Conservation (phyloP, 2,888 invertebrate species). For the Coelinius sp. region DNA sequence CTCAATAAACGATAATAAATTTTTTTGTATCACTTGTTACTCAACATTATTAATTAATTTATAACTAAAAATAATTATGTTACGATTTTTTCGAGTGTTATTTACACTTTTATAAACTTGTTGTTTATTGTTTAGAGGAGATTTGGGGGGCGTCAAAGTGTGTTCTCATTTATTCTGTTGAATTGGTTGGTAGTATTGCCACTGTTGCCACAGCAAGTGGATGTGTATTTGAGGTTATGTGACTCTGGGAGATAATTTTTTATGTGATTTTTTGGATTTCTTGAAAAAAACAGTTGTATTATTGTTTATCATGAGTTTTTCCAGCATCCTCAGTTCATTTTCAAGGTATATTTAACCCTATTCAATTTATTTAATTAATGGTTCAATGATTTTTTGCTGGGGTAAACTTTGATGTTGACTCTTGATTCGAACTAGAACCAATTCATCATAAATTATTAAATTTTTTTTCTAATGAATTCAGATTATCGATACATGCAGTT, state of each 20-base stretch:
- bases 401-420: conserved; percentile 10
- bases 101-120: background rate
- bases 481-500: conserved; percentile 48
- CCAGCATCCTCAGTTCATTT: conserved; percentile 52
- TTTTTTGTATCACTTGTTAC: no score
- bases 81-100: background rate
- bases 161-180: background rate
- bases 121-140: conserved; percentile 11
- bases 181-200: background rate
- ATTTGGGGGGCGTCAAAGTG: background rate
- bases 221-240: background rate
- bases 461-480: conserved; percentile 28
- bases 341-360: conserved; percentile 53
- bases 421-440: background rate
- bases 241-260: background rate
- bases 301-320: conserved; percentile 40
- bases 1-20: background rate
- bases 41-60: no score
- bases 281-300: background rate
- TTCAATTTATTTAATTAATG: background rate
- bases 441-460: no score
- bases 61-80: no score
- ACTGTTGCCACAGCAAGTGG: background rate
- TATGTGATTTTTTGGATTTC: background rate
- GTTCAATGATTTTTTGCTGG: background rate